Evolutionary conservation across 2,113 vertebrate species (phyloP), one percentile per base, ranked within the genome.

Genomic region (Columba janthina): DNA sequence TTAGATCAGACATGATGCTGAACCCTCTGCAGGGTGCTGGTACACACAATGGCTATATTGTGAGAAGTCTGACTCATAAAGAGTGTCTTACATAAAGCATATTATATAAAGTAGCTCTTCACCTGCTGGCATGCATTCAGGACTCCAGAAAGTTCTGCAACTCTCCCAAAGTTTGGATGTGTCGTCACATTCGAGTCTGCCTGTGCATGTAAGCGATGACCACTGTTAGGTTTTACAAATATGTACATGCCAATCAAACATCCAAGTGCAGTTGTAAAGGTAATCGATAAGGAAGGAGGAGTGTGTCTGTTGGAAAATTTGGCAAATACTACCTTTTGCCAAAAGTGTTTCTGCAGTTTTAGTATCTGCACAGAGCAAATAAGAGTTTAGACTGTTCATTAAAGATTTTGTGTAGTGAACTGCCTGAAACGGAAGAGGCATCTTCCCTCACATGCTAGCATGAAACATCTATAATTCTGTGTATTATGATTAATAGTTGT

Each of bases 11-110:
- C 56, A 24, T 85, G 90, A 58, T 93, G 62, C 88, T 78, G 85
- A 94, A 83, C 58, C 16, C 62, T 91, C 66, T 69, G 58, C 82
- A 76, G 67, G 70, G 70, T 94, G 85, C 64, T 90, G 34, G 38
- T 94, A 40, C 38, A 44, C 60, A 86, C 29, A 88, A 58, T 83
- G 74, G 67, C 64, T 94, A 31, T 88, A 77, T 74, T 96, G 72
- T 93, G 79, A 90, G 32, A 93, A 83, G 34, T 74, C 92, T 95
- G 95, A 96, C 86, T 96, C 75, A 92, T 84, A 93, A 80, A 90
- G 75, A 71, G 22, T 85, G 22, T 83, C 75, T 92, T 94, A 84
- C 20, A 56, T 95, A 92, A 94, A 94, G 29, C 51, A 48, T 86
- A 58, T 91, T 95, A 86, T 86, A 86, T 93, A 90, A 88, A 93